Conservation (phyloP, 2,888 invertebrate species). For the Heteromyza rotundicornis region DNA sequence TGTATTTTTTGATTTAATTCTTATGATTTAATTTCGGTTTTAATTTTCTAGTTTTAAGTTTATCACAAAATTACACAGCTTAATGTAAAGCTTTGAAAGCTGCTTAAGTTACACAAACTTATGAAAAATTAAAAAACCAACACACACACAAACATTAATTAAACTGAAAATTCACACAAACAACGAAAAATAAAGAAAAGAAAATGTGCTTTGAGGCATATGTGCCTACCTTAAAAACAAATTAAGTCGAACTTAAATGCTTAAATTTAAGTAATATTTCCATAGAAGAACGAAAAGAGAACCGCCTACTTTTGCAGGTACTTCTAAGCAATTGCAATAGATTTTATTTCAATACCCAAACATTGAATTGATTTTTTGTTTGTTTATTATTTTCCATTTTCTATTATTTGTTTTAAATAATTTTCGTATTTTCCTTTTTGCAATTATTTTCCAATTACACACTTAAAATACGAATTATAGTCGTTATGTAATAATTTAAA, state of each 20-base stretch:
- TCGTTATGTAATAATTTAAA: constrained; percentile 51
- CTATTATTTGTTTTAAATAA: neutral
- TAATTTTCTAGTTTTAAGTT: neutral
- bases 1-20: constrained; percentile 1
- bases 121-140: constrained; percentile 4
- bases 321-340: too few species aligned
- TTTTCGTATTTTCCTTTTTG: constrained; percentile 32
- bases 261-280: constrained; percentile 51
- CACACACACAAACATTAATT: neutral
- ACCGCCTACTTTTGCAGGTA: too few species aligned
- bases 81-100: constrained; percentile 41
- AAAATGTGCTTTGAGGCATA: constrained; percentile 43
- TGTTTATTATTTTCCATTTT: constrained; percentile 1
- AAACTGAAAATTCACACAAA: constrained; percentile 17
- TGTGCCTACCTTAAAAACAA: constrained; percentile 40
- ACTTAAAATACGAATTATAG: constrained; percentile 41
- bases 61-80: constrained; percentile 42
- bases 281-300: constrained; percentile 24
- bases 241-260: constrained; percentile 51
- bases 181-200: constrained; percentile 29
- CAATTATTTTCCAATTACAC: constrained; percentile 36
- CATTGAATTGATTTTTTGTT: neutral
- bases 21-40: neutral
- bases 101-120: constrained; percentile 16
- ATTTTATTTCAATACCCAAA: too few species aligned